Evolutionary conservation across 2,888 invertebrate species (phyloP).

Genomic region (Parnassius smintheus): DNA sequence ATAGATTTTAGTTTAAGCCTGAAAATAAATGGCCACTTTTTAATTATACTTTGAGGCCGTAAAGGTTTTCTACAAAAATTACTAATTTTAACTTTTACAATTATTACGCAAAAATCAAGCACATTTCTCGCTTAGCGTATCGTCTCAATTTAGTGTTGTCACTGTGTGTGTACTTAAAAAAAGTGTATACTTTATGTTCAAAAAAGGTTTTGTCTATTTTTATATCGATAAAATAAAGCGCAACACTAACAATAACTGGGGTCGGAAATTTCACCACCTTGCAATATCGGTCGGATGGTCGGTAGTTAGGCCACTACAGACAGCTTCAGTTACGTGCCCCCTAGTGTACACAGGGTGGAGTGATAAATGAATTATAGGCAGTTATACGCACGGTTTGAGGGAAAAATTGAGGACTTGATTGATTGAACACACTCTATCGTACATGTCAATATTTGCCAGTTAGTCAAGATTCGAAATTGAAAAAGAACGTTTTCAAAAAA

Average conservation of each 20-base stretch:
- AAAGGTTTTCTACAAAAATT: too few relatives aligned
- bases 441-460: neutral
- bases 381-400: constrained; percentile 29
- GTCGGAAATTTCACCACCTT: constrained; percentile 66
- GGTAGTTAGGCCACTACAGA: constrained; percentile 44
- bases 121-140: too few relatives aligned
- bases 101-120: too few relatives aligned
- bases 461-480: neutral
- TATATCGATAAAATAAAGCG: constrained; percentile 33
- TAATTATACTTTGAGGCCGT: too few relatives aligned
- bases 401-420: constrained; percentile 9
- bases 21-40: too few relatives aligned
- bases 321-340: constrained; percentile 30
- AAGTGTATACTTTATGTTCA: neutral
- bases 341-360: constrained; percentile 28
- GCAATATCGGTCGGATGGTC: constrained; percentile 58
- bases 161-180: too few relatives aligned
- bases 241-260: constrained; percentile 48
- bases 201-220: neutral
- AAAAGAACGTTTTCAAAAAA: too few relatives aligned
- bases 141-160: too few relatives aligned
- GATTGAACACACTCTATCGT: neutral
- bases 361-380: constrained; percentile 38
- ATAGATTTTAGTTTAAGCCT: too few relatives aligned
- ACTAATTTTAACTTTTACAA: too few relatives aligned